These are phyloP conservation scores for Tragulus kanchil DNA, from an alignment of 2,113 vertebrate species.

Conservation along the genomic window DNA sequence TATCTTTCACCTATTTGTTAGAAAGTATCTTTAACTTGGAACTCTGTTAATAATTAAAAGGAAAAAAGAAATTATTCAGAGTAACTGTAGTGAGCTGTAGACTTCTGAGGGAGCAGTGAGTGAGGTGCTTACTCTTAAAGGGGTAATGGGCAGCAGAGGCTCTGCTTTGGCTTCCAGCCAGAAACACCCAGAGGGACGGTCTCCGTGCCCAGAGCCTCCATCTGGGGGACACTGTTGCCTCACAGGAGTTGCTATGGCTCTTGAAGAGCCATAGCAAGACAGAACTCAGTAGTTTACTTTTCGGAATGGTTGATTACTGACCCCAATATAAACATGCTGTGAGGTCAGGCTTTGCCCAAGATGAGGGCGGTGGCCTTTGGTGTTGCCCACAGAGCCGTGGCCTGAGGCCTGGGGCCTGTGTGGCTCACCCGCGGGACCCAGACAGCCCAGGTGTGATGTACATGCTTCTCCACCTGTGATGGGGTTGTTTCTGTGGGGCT, in stretches of 20 bases:
- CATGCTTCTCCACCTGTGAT: neutral
- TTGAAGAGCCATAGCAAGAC: neutral
- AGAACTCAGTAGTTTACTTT: neutral
- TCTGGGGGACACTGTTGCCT: no score
- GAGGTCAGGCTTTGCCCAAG: neutral
- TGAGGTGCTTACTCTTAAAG: no score
- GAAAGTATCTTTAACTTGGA: neutral
- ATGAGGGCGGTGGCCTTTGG: neutral
- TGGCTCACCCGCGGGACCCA: neutral
- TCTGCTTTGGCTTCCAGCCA: neutral
- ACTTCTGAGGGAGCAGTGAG: neutral
- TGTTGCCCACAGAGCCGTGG: accelerated
- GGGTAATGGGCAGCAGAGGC: neutral
- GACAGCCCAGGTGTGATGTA: neutral
- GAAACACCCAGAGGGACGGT: neutral
- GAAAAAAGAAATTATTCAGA: neutral
- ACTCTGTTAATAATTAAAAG: neutral
- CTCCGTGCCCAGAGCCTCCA: no score
- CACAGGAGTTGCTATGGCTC: neutral
- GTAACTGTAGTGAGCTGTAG: neutral
- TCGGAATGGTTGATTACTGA: neutral
- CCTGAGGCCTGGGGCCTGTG: neutral
- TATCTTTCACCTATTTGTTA: neutral
- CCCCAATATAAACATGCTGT: neutral
- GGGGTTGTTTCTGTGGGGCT: no score